Percentiles rank a stretch among this genome's conserved stretches.
These are phyloP conservation scores for Noctua pronuba DNA, from an alignment of 2,888 invertebrate genomes.

Conservation along the genomic window DNA sequence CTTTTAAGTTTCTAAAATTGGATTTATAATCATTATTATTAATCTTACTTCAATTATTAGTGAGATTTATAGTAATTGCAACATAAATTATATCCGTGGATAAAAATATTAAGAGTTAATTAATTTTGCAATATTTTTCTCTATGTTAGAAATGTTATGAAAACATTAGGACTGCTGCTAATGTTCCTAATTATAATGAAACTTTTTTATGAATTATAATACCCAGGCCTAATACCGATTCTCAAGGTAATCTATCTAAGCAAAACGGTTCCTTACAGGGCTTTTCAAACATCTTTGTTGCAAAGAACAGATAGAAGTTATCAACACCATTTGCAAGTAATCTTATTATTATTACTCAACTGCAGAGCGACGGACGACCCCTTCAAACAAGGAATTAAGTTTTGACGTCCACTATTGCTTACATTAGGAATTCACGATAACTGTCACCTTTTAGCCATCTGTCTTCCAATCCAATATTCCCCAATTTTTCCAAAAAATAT, in stretches of 20 bases:
- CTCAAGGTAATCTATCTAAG: too few species aligned
- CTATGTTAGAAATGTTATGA: background rate
- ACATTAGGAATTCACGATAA: too few species aligned
- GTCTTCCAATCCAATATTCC: background rate
- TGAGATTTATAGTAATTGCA: background rate
- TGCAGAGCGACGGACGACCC: background rate
- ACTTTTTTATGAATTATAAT: too few species aligned
- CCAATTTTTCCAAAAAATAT: background rate
- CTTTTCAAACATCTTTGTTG: too few species aligned
- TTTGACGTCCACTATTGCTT: too few species aligned
- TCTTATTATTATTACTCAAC: background rate
- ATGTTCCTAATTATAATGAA: too few species aligned
- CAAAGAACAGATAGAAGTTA: too few species aligned
- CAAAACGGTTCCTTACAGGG: too few species aligned
- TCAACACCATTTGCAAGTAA: background rate
- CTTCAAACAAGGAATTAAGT: background rate
- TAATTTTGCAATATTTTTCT: background rate
- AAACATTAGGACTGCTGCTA: too few species aligned
- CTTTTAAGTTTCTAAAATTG: constrained; percentile 14
- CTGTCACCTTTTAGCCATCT: too few species aligned
- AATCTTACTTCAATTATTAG: constrained; percentile 3
- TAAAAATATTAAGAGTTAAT: background rate
- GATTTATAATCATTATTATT: constrained; percentile 18
- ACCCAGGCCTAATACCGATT: too few species aligned
- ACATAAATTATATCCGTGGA: background rate